Percentiles rank a stretch among this genome's conserved stretches.
phyloP scores from a whole-genome alignment of 2,797 vertebrate species.

The Labeo calbasu region DNA sequence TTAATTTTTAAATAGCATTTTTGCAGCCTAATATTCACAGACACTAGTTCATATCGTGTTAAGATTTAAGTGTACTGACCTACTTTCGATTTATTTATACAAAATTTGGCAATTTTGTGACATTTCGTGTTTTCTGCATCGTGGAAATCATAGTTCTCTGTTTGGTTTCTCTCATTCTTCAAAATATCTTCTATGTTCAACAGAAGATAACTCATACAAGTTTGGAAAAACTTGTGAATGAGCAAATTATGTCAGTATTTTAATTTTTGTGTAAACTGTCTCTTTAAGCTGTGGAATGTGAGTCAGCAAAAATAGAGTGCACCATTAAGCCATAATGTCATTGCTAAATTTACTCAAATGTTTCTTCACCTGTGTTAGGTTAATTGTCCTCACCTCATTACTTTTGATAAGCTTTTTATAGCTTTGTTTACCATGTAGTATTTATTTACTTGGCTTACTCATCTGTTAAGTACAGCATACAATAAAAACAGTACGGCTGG shows the following conservation, averaged over 20 bases:
- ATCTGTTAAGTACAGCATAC: neutral
- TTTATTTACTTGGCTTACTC: slow-evolving; percentile 25
- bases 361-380: neutral
- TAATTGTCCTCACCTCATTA: slow-evolving; percentile 8
- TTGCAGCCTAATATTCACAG: too few relatives aligned
- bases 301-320: neutral
- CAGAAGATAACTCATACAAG: neutral
- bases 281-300: neutral
- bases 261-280: neutral
- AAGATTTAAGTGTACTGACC: too few relatives aligned
- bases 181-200: too few relatives aligned
- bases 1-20: too few relatives aligned
- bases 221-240: neutral
- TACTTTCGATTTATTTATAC: too few relatives aligned
- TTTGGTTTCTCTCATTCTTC: too few relatives aligned
- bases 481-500: slow-evolving; percentile 19
- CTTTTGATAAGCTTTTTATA: slow-evolving; percentile 6
- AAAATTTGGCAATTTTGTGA: too few relatives aligned
- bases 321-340: neutral
- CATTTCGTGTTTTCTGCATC: too few relatives aligned
- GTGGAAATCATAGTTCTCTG: too few relatives aligned
- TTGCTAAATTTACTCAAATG: neutral
- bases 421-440: slow-evolving; percentile 16
- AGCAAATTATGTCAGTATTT: neutral
- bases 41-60: too few relatives aligned